Base-by-base conservation (phyloP, 35 echinoderm and acorn worm species). In the Anneissia japonica region DNA sequence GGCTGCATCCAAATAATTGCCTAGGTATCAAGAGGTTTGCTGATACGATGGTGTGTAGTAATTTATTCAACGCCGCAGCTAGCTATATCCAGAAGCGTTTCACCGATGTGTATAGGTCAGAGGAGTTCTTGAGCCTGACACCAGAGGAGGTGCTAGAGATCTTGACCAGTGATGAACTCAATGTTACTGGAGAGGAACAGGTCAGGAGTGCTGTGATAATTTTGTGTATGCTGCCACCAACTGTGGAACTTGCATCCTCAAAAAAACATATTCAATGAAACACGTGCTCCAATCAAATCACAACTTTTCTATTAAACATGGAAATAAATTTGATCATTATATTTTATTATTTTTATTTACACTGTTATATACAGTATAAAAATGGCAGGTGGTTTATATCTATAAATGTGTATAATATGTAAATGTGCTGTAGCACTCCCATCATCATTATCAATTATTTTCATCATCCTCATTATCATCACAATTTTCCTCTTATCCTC, bases 41-140 rank as follows among this genome's bases (percentile, higher is more conserved):
- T 2, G 92, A 99, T 72, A 97, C 96, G 23, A 91, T 99, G 89
- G 90, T 99, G 86, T 99, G 96, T 72, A 88, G 89, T 34, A 93
- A 90, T 73, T 87, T 99, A 10, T 86, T 77, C 40, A 89, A 99
- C 34, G 91, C 96, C 13, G 87, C 96, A 34, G 91, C 88, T 3
- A 94, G 90, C 64, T 99, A 86, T 77, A 83, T 99, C 23, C 89
- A 99, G 39, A 99, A 92, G 76, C 86, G 91, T 64, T 99, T 97
- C 85, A 64, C 51, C 10, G 96, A 99, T 41, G 90, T 91, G 0
- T 89, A 89, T 29, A 82, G 34, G 21, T 88, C 88, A 7, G 92
- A 94, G n/a, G 96, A 99, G 72, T 99, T 99, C 56, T 82, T 94
- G 83, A 81, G 77, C 37, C 77, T 99, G 29, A 83, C 82, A 29